Evolutionary conservation across 2,113 vertebrate genomes (phyloP).

Genomic region (Phaetusa simplex): DNA sequence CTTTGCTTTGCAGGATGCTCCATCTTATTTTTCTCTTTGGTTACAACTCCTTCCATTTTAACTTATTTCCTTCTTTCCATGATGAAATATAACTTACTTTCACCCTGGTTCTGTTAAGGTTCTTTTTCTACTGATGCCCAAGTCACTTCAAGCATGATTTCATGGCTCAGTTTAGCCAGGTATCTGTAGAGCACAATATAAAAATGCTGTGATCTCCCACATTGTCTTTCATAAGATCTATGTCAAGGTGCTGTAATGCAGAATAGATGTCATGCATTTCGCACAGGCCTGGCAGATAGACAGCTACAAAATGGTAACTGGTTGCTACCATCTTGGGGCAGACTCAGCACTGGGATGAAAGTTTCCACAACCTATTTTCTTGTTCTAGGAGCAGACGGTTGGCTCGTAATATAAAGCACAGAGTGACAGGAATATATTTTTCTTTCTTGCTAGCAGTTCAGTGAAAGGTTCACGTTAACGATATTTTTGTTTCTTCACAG

Average conservation of each 20-base stretch:
- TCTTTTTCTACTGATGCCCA: neutral
- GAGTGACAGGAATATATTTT: neutral
- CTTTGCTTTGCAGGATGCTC: neutral
- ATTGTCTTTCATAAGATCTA: neutral
- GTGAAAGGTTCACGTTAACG: neutral
- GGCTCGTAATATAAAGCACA: neutral
- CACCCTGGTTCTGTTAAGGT: neutral
- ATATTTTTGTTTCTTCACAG: neutral
- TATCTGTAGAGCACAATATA: neutral
- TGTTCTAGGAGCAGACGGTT: neutral
- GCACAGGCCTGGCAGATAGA: neutral
- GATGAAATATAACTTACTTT: neutral
- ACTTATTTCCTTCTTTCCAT: neutral
- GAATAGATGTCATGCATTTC: neutral
- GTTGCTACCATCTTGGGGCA: neutral
- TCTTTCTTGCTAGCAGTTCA: neutral
- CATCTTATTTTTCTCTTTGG: neutral
- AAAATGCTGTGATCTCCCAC: neutral
- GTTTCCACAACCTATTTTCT: neutral
- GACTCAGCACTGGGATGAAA: neutral
- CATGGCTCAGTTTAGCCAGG: neutral
- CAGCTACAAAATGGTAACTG: neutral
- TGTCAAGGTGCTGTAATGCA: neutral
- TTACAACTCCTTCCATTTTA: neutral
- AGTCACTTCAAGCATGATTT: neutral